Evolutionary conservation across 1,140 invertebrate species (phyloP).

Genomic region (Charaxes varanes): DNA sequence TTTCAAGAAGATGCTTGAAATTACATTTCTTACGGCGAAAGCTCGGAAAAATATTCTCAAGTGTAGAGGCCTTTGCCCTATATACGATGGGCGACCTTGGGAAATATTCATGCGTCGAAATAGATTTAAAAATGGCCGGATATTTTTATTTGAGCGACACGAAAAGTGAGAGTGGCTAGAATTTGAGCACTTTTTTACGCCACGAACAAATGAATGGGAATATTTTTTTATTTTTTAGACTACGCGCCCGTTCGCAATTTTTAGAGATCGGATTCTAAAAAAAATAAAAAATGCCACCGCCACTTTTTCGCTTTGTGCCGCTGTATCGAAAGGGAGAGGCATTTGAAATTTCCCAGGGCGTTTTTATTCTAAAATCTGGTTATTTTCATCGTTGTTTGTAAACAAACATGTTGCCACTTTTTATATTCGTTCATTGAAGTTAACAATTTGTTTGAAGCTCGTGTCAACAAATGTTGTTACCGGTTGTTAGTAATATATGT

Average conservation of each 20-base stretch:
- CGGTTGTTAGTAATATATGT: too few relatives aligned
- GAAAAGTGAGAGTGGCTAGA: constrained; percentile 45
- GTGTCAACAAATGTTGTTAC: background rate
- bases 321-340: constrained; percentile 31
- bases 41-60: background rate
- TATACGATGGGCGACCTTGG: constrained; percentile 13
- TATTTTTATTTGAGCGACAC: constrained; percentile 47
- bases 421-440: constrained; percentile 1
- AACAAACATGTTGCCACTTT: constrained; percentile 2
- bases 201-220: constrained; percentile 41
- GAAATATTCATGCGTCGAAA: constrained; percentile 28
- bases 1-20: too few relatives aligned
- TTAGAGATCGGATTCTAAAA: constrained; percentile 45
- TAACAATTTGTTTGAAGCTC: constrained; percentile 5
- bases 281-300: constrained; percentile 22
- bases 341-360: constrained; percentile 16
- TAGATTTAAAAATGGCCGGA: constrained; percentile 34
- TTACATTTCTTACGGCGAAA: too few relatives aligned
- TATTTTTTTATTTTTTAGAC: constrained; percentile 48
- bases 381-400: constrained; percentile 12
- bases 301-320: constrained; percentile 23
- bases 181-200: constrained; percentile 45
- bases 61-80: background rate
- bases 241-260: constrained; percentile 34
- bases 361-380: constrained; percentile 21